These are phyloP conservation scores for Anthopleura xanthogrammica DNA, from an alignment of 92 coral and sea anemone genomes.

Conservation along the genomic window DNA sequence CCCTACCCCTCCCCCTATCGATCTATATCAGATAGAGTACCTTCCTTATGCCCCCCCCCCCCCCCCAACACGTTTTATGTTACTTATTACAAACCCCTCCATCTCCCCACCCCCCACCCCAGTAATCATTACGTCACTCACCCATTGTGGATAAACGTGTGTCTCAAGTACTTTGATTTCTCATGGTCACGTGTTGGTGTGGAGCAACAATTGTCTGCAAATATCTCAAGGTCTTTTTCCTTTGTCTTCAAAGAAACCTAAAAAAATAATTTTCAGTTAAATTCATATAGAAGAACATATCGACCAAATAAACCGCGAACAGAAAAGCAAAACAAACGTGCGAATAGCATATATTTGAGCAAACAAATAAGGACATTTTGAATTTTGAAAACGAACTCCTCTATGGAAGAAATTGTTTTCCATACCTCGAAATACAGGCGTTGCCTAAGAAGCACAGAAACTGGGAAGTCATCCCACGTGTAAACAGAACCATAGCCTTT, in stretches of 20 bases:
- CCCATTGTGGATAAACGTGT: constrained; percentile 74
- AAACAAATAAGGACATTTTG: too few relatives aligned
- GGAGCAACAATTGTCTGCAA: constrained; percentile 80
- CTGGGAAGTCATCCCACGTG: constrained; percentile 72
- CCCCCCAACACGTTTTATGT: too few relatives aligned
- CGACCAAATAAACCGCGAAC: too few relatives aligned
- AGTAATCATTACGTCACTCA: constrained; percentile 2
- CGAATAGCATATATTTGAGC: too few relatives aligned
- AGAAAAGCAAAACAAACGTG: not conserved
- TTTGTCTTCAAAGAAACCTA: constrained; percentile 69
- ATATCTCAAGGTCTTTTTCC: constrained; percentile 72
- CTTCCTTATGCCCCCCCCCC: too few relatives aligned
- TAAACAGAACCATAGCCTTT: constrained; percentile 34
- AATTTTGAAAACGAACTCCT: too few relatives aligned
- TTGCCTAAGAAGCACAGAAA: constrained; percentile 64
- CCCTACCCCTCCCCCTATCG: too few relatives aligned
- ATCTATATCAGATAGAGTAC: too few relatives aligned
- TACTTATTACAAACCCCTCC: too few relatives aligned
- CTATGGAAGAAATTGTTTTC: not conserved
- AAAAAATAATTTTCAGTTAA: not conserved
- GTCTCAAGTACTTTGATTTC: constrained; percentile 71
- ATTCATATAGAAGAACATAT: not conserved
- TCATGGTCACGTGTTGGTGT: constrained; percentile 87
- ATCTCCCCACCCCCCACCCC: not conserved
- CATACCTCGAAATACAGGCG: constrained; percentile 66